A percentile compares a stretch with the other conserved stretches of the same genome.
phyloP scores from a whole-genome alignment of 2,888 invertebrate species.

The Craniophora ligustri region DNA sequence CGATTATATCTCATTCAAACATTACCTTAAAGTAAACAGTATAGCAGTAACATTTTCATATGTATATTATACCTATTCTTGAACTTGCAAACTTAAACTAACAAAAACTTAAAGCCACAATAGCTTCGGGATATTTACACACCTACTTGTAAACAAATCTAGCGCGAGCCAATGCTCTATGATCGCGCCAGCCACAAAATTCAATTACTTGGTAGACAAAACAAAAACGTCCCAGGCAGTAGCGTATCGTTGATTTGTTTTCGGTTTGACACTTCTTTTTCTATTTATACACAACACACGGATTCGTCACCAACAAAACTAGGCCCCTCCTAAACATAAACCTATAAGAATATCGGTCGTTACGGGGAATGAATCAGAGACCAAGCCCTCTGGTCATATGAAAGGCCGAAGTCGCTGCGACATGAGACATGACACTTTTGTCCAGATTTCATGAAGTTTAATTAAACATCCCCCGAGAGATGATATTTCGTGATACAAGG shows the following conservation, averaged over 20 bases:
- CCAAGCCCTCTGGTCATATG: slow-evolving; percentile 61
- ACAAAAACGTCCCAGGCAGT: slow-evolving; percentile 78
- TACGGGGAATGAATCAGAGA: slow-evolving; percentile 48
- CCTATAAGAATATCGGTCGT: slow-evolving; percentile 22
- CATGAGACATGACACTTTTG: slow-evolving; percentile 74
- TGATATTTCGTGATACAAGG: slow-evolving; percentile 60
- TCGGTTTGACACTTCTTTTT: slow-evolving; percentile 73
- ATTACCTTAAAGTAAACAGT: too few species aligned
- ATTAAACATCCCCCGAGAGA: slow-evolving; percentile 72
- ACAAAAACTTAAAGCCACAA: slow-evolving; percentile 28
- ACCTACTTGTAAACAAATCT: slow-evolving; percentile 67
- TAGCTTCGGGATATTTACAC: slow-evolving; percentile 54
- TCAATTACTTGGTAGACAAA: slow-evolving; percentile 85
- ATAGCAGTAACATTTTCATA: too few species aligned
- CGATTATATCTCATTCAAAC: too few species aligned
- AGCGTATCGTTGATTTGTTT: slow-evolving; percentile 83
- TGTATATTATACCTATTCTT: neutral
- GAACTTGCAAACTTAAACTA: neutral
- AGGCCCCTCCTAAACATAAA: slow-evolving; percentile 50
- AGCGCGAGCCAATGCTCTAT: slow-evolving; percentile 64
- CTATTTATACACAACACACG: slow-evolving; percentile 62
- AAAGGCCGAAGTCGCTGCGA: slow-evolving; percentile 62
- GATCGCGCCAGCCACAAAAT: slow-evolving; percentile 81
- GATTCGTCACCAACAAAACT: slow-evolving; percentile 61
- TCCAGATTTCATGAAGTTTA: slow-evolving; percentile 75